Evolutionary conservation across 2,888 invertebrate species (phyloP).

Genomic region (Willowsia nigromaculata): DNA sequence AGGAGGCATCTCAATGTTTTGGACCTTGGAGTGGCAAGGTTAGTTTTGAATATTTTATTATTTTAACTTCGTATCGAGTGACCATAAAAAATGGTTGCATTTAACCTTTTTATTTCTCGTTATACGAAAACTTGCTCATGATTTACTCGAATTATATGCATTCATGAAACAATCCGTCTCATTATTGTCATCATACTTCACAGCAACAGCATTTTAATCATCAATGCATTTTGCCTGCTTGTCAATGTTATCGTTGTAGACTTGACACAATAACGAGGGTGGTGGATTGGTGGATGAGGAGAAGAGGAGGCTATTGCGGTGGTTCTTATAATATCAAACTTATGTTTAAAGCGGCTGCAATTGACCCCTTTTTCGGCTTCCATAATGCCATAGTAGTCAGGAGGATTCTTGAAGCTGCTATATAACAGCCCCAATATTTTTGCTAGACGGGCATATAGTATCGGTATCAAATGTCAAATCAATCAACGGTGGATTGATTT

Average conservation of each 20-base stretch:
- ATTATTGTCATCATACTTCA: neutral
- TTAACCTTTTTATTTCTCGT: too few relatives aligned
- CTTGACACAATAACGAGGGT: conserved; percentile 15
- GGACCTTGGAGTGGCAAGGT: conserved; percentile 76
- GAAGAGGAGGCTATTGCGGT: neutral
- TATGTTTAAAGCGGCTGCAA: neutral
- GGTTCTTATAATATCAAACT: neutral
- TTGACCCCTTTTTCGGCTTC: conserved; percentile 34
- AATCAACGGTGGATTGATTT: too few relatives aligned
- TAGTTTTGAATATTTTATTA: neutral
- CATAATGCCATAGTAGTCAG: neutral
- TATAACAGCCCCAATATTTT: neutral
- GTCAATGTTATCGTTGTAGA: neutral
- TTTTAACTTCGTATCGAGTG: neutral
- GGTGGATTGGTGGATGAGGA: neutral
- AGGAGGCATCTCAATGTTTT: conserved; percentile 72
- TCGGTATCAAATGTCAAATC: too few relatives aligned
- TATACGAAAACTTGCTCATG: too few relatives aligned
- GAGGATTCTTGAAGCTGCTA: neutral
- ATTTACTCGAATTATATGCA: neutral
- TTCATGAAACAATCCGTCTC: neutral
- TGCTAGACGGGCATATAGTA: too few relatives aligned
- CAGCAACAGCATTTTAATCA: neutral
- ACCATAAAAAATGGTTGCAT: too few relatives aligned
- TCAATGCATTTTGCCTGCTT: neutral